Evolutionary conservation across 2,113 vertebrate species (phyloP).

Genomic region (Eptesicus fuscus): DNA sequence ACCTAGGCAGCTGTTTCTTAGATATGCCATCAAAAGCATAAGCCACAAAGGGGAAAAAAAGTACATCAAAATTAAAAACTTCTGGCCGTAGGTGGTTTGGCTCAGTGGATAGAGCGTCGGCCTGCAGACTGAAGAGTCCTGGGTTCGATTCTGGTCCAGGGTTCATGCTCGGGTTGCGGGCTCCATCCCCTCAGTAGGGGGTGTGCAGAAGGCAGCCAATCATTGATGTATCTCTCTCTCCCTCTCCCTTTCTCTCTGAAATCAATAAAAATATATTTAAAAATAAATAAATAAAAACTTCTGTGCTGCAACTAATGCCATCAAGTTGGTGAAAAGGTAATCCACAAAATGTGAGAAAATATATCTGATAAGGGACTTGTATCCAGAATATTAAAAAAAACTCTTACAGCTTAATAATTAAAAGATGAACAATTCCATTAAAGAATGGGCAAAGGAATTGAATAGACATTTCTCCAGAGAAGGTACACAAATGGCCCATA

Average conservation of each 20-base stretch:
- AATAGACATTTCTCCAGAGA: slow-evolving; percentile 9
- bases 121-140: too few species aligned
- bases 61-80: not conserved
- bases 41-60: not conserved
- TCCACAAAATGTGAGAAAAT: not conserved
- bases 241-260: too few species aligned
- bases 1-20: not conserved
- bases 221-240: too few species aligned
- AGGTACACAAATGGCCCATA: not conserved
- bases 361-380: not conserved
- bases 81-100: too few species aligned
- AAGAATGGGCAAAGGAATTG: slow-evolving; percentile 27
- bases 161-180: too few species aligned
- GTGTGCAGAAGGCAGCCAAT: too few species aligned
- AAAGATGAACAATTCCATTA: not conserved
- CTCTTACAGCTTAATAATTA: not conserved
- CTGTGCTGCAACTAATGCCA: not conserved
- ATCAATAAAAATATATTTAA: too few species aligned
- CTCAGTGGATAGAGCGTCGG: too few species aligned
- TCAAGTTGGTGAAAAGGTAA: not conserved
- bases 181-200: too few species aligned
- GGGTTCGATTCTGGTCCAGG: too few species aligned
- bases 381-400: slow-evolving; percentile 29
- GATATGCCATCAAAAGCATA: not conserved
- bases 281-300: too few species aligned